Evolutionary conservation across 2,113 vertebrate genomes (phyloP), one percentile per base, ranked within the genome.

Genomic region (Melospiza georgiana): DNA sequence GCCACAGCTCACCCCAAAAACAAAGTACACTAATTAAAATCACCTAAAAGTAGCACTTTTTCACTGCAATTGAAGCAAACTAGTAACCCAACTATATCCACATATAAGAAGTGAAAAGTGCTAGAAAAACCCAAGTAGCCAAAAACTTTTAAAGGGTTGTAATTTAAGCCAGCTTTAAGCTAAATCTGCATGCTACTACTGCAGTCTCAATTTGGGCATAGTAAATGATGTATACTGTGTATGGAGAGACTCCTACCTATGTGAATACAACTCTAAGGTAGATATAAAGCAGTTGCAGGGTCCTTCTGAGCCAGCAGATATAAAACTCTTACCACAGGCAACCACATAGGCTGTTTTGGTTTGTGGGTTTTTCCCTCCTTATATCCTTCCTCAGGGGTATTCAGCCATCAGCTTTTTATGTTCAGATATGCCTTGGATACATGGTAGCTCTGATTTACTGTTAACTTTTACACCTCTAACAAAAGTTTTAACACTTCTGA

Each of bases 191-290:
- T 21, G 31, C 27, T 74, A 49, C 48, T 63, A 25, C 37, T 33
- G 35, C 33, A 66, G 41, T 61, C 39, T 51, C 33, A 21, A 6
- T 65, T 27, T 58, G 5, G 11, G 15, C 30, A 31, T 8, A 58
- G 14, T 21, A n/a, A 90, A 69, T 22, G 17, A 14, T 4, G 63
- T 0, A 27, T 3, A 55, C 14, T 9, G 3, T 7, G 7, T 13
- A 61, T 23, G 31, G 20, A 71, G 28, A 62, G 33, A 84, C 46
- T 73, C 10, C 17, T 12, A 84, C 20, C 52, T 48, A 13, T 7
- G 9, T 3, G 5, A 82, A 8, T 0, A 84, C 19, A 62, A 41
- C 23, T 46, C 28, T 15, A 31, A 3, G 5, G 30, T 16, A 17
- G 19, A 67, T 31, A 62, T 43, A 24, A 15, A 35, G 23, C 12